A percentile compares a stretch with the other conserved stretches of the same genome.
phyloP scores from a whole-genome alignment of 2,888 invertebrate genomes.

The Gymnosoma rotundatum region DNA sequence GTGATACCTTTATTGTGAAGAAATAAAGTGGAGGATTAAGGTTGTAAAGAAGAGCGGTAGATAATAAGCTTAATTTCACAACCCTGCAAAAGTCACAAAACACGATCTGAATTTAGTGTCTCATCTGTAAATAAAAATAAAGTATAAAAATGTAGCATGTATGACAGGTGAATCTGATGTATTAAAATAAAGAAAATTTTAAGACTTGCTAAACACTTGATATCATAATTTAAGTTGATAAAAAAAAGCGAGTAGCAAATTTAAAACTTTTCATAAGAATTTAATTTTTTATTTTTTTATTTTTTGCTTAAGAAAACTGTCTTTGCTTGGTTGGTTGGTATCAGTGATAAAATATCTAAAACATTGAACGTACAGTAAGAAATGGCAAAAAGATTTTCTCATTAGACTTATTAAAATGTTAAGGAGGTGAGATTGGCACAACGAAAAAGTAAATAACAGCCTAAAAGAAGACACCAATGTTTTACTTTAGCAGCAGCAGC shows the following conservation, averaged over 20 bases:
- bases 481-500: constrained; percentile 40
- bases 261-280: constrained; percentile 42
- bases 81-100: too few species aligned
- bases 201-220: constrained; percentile 47
- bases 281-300: constrained; percentile 13
- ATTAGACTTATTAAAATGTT: constrained; percentile 75
- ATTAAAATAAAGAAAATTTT: constrained; percentile 26
- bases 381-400: constrained; percentile 75
- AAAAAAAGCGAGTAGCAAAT: constrained; percentile 13
- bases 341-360: constrained; percentile 65
- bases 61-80: too few species aligned
- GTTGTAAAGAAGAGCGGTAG: too few species aligned
- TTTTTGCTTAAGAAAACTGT: constrained; percentile 34
- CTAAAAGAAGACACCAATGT: constrained; percentile 70
- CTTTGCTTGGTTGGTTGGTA: constrained; percentile 39
- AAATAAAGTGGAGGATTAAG: too few species aligned
- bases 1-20: too few species aligned
- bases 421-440: constrained; percentile 46
- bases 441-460: constrained; percentile 50
- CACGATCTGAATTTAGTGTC: too few species aligned
- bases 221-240: constrained; percentile 27
- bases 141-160: too few species aligned
- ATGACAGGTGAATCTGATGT: constrained; percentile 20
- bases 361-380: constrained; percentile 52
- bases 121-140: too few species aligned